These are phyloP conservation scores for Octonoba sinensis DNA, from an alignment of 2,888 invertebrate species.

Conservation along the genomic window DNA sequence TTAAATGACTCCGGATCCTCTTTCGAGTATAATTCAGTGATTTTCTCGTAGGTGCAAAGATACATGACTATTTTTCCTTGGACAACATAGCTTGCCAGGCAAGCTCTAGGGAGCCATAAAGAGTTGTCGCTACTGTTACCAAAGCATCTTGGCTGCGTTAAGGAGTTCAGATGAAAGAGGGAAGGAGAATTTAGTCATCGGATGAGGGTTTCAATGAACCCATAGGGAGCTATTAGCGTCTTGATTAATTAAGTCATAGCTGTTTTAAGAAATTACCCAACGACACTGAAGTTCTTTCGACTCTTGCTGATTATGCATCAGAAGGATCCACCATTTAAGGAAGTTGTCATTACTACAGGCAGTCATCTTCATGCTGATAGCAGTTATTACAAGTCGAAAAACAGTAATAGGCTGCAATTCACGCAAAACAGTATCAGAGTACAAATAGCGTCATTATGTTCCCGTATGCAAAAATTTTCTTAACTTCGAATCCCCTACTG, in stretches of 20 bases:
- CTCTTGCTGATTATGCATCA: too few species aligned
- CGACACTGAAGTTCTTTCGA: neutral
- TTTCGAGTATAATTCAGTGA: conserved; percentile 27
- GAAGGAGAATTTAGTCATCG: conserved; percentile 28
- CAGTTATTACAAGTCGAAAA: too few species aligned
- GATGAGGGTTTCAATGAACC: conserved; percentile 47
- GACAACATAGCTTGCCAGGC: conserved; percentile 19
- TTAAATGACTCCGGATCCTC: too few species aligned
- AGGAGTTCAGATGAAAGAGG: conserved; percentile 5
- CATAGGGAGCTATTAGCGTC: conserved; percentile 49
- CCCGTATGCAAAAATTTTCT: too few species aligned
- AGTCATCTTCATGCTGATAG: too few species aligned
- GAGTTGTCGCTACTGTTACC: conserved; percentile 19
- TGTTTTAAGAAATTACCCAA: conserved; percentile 40
- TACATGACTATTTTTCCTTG: conserved; percentile 31
- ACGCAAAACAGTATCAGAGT: too few species aligned
- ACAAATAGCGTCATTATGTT: too few species aligned
- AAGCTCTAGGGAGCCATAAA: conserved; percentile 20
- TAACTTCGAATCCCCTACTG: too few species aligned
- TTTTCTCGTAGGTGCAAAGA: conserved; percentile 26
- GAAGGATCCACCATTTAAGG: too few species aligned
- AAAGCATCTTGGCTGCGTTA: conserved; percentile 27
- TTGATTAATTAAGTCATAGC: conserved; percentile 61
- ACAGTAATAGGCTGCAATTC: too few species aligned
- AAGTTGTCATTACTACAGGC: too few species aligned